Percentiles rank a stretch among this genome's conserved stretches.
Conservation (phyloP, 35 echinoderm and acorn worm genomes). For the Ptychodera flava region DNA sequence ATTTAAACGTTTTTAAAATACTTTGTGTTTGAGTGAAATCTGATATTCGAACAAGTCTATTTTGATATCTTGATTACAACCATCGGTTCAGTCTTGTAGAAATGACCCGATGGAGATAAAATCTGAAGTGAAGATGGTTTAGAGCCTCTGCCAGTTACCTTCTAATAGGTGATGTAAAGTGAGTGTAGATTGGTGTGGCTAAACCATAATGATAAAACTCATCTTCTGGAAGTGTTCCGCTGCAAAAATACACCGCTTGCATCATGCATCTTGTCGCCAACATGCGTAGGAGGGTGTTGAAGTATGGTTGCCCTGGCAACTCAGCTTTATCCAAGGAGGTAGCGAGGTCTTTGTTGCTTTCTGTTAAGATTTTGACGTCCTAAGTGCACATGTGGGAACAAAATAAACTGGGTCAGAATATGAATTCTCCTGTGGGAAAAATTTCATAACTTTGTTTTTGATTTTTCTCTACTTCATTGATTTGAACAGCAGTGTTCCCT, state of each 20-base stretch:
- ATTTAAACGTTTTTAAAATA: neutral
- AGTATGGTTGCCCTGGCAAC: constrained; percentile 57
- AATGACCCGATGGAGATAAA: no score
- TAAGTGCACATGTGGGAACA: neutral
- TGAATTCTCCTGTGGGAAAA: no score
- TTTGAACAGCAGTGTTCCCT: no score
- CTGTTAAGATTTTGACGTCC: constrained; percentile 65
- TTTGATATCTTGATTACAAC: no score
- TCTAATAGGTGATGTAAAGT: constrained; percentile 97
- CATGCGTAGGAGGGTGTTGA: constrained; percentile 88
- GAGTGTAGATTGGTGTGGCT: constrained; percentile 95
- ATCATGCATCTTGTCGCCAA: constrained; percentile 98
- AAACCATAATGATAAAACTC: constrained; percentile 91
- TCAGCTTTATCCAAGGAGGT: constrained; percentile 74
- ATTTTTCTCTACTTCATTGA: no score
- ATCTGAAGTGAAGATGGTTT: no score
- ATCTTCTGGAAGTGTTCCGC: constrained; percentile 69
- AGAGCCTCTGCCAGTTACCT: no score
- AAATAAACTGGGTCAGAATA: neutral
- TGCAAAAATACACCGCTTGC: constrained; percentile 88
- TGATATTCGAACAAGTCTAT: no score
- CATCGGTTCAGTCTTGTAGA: no score
- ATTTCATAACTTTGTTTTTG: no score
- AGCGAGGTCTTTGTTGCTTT: constrained; percentile 71
- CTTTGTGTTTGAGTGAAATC: no score